Evolutionary conservation across 2,797 vertebrate species (phyloP).

Genomic region (Sebastes alutus): DNA sequence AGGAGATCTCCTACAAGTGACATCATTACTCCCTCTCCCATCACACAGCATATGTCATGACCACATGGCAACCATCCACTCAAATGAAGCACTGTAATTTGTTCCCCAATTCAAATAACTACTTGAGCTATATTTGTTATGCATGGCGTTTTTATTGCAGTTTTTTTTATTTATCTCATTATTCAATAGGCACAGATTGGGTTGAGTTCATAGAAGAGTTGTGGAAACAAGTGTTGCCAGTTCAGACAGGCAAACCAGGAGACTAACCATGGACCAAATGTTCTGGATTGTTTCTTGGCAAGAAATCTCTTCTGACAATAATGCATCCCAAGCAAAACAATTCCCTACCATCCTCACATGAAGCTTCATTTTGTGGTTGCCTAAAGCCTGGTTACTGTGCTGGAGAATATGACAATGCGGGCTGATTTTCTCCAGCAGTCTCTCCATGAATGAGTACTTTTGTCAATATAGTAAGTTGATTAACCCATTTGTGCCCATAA

Average conservation of each 20-base stretch:
- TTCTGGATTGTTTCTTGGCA: conserved; percentile 33
- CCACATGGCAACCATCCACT: conserved; percentile 46
- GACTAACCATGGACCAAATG: conserved; percentile 25
- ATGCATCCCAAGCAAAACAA: conserved; percentile 1
- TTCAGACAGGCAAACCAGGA: conserved; percentile 28
- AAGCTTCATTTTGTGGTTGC: background rate
- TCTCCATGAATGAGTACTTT: background rate
- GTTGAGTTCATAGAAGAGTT: background rate
- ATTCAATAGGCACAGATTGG: conserved; percentile 7
- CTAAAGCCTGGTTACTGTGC: background rate
- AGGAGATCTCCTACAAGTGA: conserved; percentile 57
- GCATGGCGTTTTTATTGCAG: background rate
- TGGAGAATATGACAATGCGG: background rate
- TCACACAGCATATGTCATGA: conserved; percentile 43
- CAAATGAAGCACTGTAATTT: background rate
- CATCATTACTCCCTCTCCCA: conserved; percentile 47
- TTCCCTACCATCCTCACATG: background rate
- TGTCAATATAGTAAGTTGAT: background rate
- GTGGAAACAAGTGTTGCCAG: conserved; percentile 13
- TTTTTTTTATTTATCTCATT: background rate
- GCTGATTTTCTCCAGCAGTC: background rate
- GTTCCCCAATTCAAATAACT: conserved; percentile 3
- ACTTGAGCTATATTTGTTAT: background rate
- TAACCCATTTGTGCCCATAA: no score
- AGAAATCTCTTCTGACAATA: conserved; percentile 10